phyloP scores from a whole-genome alignment of 92 coral and sea anemone genomes.

The Siderastrea siderea region DNA sequence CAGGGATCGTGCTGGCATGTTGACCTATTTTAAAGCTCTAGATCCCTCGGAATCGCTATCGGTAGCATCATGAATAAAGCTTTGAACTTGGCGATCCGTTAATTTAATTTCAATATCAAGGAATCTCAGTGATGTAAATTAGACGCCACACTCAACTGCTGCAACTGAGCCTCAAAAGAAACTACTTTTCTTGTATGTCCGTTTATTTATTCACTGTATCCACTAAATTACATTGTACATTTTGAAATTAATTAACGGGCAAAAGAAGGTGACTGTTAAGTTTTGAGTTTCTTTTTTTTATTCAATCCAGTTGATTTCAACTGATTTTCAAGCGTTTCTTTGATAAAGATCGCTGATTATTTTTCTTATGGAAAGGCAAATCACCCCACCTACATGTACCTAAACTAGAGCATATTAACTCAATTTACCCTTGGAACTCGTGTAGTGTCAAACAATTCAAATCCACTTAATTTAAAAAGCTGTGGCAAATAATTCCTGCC shows the following conservation, averaged over 20 bases:
- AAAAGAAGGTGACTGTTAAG: neutral
- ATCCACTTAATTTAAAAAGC: neutral
- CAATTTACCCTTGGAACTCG: neutral
- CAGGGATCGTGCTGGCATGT: too few species aligned
- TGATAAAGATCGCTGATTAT: neutral
- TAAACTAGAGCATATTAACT: neutral
- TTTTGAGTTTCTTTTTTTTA: too few species aligned
- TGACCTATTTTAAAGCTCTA: too few species aligned
- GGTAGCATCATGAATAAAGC: too few species aligned
- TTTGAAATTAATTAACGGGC: neutral
- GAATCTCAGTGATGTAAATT: neutral
- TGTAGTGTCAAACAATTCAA: neutral
- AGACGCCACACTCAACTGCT: conserved; percentile 11
- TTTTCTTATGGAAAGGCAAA: neutral
- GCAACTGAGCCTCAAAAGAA: neutral
- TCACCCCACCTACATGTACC: neutral
- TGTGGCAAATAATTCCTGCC: neutral
- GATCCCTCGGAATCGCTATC: too few species aligned
- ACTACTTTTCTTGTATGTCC: neutral
- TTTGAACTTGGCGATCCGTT: neutral
- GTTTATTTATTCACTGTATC: neutral
- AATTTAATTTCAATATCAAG: conserved; percentile 1
- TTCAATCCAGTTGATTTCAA: too few species aligned
- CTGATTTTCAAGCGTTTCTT: neutral
- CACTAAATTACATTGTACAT: neutral